Conservation (phyloP, 2,797 vertebrate genomes). For the Hozukius guyotensis region DNA sequence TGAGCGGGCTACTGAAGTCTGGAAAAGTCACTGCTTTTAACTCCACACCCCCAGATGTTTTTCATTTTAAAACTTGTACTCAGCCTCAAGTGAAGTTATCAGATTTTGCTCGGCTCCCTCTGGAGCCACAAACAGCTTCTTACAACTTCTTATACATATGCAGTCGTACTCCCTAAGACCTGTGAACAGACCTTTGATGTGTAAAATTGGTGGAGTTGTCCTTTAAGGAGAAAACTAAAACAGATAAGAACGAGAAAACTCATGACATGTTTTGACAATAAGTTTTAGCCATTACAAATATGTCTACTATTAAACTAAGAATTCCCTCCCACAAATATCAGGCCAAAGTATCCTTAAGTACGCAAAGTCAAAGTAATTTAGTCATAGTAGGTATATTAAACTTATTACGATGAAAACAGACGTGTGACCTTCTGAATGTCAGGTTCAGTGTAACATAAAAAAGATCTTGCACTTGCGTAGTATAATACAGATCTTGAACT, state of each 20-base stretch:
- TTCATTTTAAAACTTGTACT: neutral
- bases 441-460: slow-evolving; percentile 1
- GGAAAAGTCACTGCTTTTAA: neutral
- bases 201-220: neutral
- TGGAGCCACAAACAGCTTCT: neutral
- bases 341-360: neutral
- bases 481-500: neutral
- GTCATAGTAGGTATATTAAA: neutral
- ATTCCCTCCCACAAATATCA: neutral
- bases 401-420: neutral
- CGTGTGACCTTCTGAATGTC: slow-evolving; percentile 14
- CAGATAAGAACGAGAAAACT: neutral
- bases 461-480: neutral
- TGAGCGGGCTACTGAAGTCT: neutral
- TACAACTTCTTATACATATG: neutral
- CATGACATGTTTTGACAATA: neutral
- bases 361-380: neutral
- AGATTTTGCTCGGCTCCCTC: neutral
- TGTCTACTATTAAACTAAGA: neutral
- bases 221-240: neutral
- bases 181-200: neutral
- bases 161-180: neutral
- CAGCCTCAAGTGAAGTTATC: neutral
- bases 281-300: neutral
- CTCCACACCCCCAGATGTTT: neutral